These are phyloP conservation scores for Neoascia interrupta DNA, from an alignment of 2,888 invertebrate species.

Conservation along the genomic window DNA sequence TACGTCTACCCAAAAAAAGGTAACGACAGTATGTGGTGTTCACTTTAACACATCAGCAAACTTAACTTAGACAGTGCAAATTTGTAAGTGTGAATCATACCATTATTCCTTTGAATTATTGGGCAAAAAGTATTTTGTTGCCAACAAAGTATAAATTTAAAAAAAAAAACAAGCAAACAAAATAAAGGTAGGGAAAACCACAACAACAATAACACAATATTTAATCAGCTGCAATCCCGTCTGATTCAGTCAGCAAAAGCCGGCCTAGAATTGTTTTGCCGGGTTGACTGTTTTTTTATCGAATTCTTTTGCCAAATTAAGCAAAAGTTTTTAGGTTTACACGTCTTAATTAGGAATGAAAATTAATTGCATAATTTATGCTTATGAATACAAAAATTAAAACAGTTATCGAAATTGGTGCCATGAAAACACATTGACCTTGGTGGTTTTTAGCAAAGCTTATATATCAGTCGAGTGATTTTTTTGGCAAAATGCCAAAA, in stretches of 20 bases:
- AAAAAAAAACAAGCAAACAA: no score
- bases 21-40: background rate
- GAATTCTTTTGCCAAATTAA: no score
- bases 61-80: background rate
- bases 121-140: no score
- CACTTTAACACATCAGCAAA: background rate
- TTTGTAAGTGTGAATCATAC: background rate
- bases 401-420: background rate
- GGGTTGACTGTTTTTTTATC: background rate
- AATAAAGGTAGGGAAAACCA: no score
- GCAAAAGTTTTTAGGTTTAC: no score
- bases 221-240: conserved; percentile 3
- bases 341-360: background rate
- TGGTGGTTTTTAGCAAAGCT: no score
- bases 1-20: background rate
- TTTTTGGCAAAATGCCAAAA: no score
- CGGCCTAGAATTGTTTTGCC: background rate
- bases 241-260: background rate
- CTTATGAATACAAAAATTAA: background rate
- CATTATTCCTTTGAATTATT: background rate
- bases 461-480: no score
- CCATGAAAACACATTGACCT: no score
- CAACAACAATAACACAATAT: background rate
- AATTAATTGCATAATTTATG: background rate
- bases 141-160: no score